phyloP scores from a whole-genome alignment of 2,113 vertebrate species.

The Stigmatopora argus region DNA sequence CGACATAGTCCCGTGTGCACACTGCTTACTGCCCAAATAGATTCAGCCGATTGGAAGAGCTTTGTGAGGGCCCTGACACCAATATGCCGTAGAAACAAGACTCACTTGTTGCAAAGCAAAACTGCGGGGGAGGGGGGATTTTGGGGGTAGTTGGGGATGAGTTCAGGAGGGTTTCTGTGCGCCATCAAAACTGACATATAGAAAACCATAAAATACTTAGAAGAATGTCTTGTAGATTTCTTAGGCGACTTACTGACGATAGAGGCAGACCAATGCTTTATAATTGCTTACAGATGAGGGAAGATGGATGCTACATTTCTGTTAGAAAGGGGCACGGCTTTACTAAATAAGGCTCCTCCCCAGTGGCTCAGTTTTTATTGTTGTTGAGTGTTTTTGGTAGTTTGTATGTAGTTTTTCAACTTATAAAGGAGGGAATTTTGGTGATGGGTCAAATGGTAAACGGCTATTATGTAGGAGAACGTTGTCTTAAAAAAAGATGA shows the following conservation, averaged over 20 bases:
- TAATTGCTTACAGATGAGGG: neutral
- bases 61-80: slow-evolving; percentile 50
- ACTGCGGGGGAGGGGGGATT: neutral
- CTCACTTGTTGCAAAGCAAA: neutral
- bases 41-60: slow-evolving; percentile 48
- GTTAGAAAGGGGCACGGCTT: neutral
- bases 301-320: neutral
- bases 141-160: slow-evolving; percentile 3
- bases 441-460: too few species aligned
- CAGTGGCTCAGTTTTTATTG: too few species aligned
- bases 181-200: neutral
- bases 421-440: too few species aligned
- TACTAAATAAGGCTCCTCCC: too few species aligned
- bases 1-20: slow-evolving; percentile 56
- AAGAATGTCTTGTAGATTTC: neutral
- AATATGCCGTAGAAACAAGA: slow-evolving; percentile 32
- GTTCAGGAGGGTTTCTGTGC: slow-evolving; percentile 3
- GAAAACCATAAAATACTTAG: neutral
- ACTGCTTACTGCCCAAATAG: slow-evolving; percentile 59
- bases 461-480: too few species aligned
- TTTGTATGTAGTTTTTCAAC: too few species aligned
- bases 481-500: too few species aligned
- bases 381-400: too few species aligned
- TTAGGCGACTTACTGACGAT: neutral
- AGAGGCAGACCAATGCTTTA: neutral